phyloP scores from a whole-genome alignment of 2,113 vertebrate species.

The Cebidichthys violaceus region DNA sequence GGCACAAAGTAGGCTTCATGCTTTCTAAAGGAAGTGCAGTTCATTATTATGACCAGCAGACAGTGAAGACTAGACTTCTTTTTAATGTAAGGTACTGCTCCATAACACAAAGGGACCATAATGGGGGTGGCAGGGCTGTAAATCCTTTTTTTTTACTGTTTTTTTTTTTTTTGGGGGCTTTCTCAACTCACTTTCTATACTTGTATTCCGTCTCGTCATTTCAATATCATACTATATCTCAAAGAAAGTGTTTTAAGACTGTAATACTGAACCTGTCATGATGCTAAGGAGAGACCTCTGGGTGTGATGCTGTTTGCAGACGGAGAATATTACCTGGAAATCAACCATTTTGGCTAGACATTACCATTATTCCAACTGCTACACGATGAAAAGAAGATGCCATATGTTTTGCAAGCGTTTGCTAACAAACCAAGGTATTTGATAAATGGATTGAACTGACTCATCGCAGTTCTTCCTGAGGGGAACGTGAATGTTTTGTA shows the following conservation, averaged over 20 bases:
- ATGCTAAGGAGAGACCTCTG: not conserved
- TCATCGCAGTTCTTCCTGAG: not conserved
- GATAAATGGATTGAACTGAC: not conserved
- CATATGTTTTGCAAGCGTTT: not conserved
- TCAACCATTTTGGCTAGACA: not conserved
- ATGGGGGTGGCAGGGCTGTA: not conserved
- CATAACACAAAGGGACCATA: conserved; percentile 1
- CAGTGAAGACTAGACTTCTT: not conserved
- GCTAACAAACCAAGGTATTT: not conserved
- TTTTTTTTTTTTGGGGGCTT: conserved; percentile 6
- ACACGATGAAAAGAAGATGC: not conserved
- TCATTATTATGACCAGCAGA: conserved; percentile 26
- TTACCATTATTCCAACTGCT: not conserved
- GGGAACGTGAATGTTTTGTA: not conserved
- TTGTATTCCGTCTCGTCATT: not conserved
- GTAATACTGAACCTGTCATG: not conserved
- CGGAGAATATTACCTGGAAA: too few relatives aligned
- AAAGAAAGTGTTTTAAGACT: not conserved
- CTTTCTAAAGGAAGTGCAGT: conserved; percentile 16
- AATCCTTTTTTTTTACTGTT: not conserved
- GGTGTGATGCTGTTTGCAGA: not conserved
- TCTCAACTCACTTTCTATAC: not conserved
- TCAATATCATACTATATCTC: not conserved
- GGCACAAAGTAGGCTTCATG: not conserved
- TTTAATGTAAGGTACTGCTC: not conserved